These are phyloP conservation scores for Torymus aiolomorphi DNA, from an alignment of 2,888 invertebrate genomes.

Conservation along the genomic window DNA sequence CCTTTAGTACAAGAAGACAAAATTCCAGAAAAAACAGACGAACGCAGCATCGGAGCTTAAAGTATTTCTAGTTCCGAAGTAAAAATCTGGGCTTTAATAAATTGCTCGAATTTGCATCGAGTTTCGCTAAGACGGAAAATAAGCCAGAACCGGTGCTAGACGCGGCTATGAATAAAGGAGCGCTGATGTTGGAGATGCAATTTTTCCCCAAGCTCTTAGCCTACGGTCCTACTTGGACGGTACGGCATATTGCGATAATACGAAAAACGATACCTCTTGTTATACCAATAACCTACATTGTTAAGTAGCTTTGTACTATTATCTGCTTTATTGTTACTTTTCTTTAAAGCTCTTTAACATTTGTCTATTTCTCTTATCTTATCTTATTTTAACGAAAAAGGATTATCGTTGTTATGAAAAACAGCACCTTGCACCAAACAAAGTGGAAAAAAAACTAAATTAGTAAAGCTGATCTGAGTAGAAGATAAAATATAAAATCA, in stretches of 20 bases:
- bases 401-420: too few species aligned
- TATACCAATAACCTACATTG: background rate
- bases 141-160: background rate
- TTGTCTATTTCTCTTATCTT: too few species aligned
- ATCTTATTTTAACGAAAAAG: too few species aligned
- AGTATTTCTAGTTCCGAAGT: background rate
- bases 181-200: background rate
- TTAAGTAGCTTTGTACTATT: background rate
- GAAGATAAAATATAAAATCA: too few species aligned
- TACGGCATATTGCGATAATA: slow-evolving; percentile 7
- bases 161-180: slow-evolving; percentile 17
- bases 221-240: background rate
- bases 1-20: too few species aligned
- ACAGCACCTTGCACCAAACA: too few species aligned
- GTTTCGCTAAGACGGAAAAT: background rate
- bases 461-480: too few species aligned
- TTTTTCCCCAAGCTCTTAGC: slow-evolving; percentile 14
- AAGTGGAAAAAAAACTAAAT: too few species aligned
- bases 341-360: background rate
- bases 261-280: background rate
- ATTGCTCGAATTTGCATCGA: slow-evolving; percentile 12
- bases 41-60: background rate
- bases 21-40: background rate
- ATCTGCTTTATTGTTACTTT: background rate
- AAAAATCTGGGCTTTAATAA: slow-evolving; percentile 13